Percentiles rank a stretch among this genome's conserved stretches.
phyloP scores from a whole-genome alignment of 1,140 invertebrate species.

The Dinothrombium tinctorium region DNA sequence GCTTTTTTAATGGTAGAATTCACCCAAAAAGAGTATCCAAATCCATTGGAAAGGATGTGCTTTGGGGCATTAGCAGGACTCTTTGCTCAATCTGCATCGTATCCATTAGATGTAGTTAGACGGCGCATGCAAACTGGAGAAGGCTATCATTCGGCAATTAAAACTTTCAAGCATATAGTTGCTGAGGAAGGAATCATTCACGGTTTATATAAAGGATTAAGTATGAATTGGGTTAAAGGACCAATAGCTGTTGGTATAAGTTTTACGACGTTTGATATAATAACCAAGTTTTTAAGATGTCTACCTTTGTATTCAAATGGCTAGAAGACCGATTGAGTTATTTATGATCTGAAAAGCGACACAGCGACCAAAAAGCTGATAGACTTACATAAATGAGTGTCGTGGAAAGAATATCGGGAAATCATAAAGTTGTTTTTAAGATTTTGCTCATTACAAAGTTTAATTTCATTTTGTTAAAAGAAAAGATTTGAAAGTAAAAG shows the following conservation, averaged over 20 bases:
- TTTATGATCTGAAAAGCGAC: no score
- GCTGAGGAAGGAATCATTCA: conserved; percentile 61
- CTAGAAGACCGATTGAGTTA: no score
- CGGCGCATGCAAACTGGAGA: conserved; percentile 53
- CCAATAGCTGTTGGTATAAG: conserved; percentile 94
- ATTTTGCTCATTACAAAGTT: no score
- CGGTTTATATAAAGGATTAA: conserved; percentile 90
- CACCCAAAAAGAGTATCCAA: conserved; percentile 10
- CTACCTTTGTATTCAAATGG: no score
- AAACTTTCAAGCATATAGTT: conserved; percentile 16
- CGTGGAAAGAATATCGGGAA: no score
- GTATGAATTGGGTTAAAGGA: conserved; percentile 98
- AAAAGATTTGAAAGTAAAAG: no score
- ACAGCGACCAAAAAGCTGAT: no score
- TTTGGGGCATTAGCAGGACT: conserved; percentile 80
- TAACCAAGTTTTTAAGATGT: conserved; percentile 20
- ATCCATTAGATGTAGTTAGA: conserved; percentile 77
- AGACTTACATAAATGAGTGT: no score
- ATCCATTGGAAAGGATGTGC: conserved; percentile 27
- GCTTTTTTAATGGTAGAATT: no score
- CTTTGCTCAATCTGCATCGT: conserved; percentile 78
- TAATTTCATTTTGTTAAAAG: no score
- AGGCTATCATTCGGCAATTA: conserved; percentile 13
- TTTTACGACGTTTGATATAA: conserved; percentile 79
- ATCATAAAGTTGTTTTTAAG: no score